A percentile compares a stretch with the other conserved stretches of the same genome.
Evolutionary conservation across 30 jellyfish, hydroid and myxozoan species (phyloP).

Genomic region (Turritopsis dohrnii): DNA sequence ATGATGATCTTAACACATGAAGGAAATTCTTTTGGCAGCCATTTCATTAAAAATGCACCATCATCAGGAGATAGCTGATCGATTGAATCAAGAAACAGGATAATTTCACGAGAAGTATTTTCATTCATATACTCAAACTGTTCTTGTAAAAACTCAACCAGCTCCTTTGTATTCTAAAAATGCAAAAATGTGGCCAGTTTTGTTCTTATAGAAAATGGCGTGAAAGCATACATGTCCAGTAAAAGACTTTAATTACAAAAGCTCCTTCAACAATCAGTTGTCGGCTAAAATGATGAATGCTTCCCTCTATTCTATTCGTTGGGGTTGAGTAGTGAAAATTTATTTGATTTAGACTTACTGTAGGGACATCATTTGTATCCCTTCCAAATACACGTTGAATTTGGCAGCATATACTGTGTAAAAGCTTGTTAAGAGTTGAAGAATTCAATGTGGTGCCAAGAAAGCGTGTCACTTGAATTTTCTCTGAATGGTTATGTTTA

Average conservation of each 20-base stretch:
- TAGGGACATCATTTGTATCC: not conserved
- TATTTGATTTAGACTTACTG: not conserved
- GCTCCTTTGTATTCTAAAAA: conserved; percentile 53
- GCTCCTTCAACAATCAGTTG: too few species aligned
- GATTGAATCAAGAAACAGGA: conserved; percentile 60
- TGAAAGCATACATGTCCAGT: too few species aligned
- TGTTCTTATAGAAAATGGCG: too few species aligned
- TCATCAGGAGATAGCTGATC: conserved; percentile 75
- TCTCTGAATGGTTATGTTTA: conserved; percentile 32
- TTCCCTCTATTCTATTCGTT: too few species aligned
- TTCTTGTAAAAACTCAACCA: conserved; percentile 49
- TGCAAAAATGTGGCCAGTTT: too few species aligned
- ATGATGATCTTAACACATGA: conserved; percentile 35
- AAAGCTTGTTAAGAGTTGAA: conserved; percentile 36
- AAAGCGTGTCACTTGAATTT: conserved; percentile 45
- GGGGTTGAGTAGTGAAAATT: too few species aligned
- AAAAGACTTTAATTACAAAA: too few species aligned
- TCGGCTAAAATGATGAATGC: too few species aligned
- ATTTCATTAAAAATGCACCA: conserved; percentile 58
- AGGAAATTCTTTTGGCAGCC: conserved; percentile 65
- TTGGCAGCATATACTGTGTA: conserved; percentile 58
- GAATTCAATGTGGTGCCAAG: conserved; percentile 74
- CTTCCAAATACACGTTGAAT: not conserved
- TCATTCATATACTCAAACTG: conserved; percentile 21
- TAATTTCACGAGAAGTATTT: not conserved